A percentile compares a stretch with the other conserved stretches of the same genome.
These are phyloP conservation scores for Drosophila guanche DNA, from an alignment of 1,140 invertebrate genomes.

Conservation along the genomic window DNA sequence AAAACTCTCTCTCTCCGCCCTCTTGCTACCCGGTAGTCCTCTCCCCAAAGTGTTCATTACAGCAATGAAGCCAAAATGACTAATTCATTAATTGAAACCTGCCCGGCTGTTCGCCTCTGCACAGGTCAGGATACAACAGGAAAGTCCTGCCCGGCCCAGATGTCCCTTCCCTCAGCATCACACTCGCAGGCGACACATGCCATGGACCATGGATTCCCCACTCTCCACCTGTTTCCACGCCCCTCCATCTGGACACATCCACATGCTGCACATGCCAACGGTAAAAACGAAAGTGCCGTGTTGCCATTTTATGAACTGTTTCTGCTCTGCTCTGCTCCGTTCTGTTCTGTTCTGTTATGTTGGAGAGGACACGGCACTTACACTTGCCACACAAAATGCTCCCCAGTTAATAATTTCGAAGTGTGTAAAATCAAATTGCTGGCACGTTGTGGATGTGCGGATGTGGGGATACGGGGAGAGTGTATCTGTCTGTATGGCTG, in stretches of 20 bases:
- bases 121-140: conserved; percentile 3
- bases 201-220: conserved; percentile 14
- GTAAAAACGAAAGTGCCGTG: conserved; percentile 76
- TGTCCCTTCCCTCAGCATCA: conserved; percentile 29
- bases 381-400: conserved; percentile 77
- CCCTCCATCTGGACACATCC: conserved; percentile 10
- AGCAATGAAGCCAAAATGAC: conserved; percentile 73
- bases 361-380: conserved; percentile 54
- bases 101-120: conserved; percentile 18
- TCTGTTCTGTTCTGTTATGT: neutral
- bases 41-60: conserved; percentile 61
- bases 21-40: neutral
- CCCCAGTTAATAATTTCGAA: conserved; percentile 80
- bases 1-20: neutral
- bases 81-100: conserved; percentile 80
- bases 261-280: conserved; percentile 72
- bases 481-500: conserved; percentile 13
- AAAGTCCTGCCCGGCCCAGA: conserved; percentile 14
- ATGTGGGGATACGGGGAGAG: conserved; percentile 21
- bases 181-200: conserved; percentile 32
- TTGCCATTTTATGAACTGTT: conserved; percentile 79
- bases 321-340: conserved; percentile 2
- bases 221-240: neutral
- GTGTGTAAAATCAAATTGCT: conserved; percentile 77
- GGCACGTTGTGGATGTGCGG: conserved; percentile 22